These are phyloP conservation scores for Tylochromis polylepis DNA, from an alignment of 2,113 vertebrate species.

Conservation along the genomic window DNA sequence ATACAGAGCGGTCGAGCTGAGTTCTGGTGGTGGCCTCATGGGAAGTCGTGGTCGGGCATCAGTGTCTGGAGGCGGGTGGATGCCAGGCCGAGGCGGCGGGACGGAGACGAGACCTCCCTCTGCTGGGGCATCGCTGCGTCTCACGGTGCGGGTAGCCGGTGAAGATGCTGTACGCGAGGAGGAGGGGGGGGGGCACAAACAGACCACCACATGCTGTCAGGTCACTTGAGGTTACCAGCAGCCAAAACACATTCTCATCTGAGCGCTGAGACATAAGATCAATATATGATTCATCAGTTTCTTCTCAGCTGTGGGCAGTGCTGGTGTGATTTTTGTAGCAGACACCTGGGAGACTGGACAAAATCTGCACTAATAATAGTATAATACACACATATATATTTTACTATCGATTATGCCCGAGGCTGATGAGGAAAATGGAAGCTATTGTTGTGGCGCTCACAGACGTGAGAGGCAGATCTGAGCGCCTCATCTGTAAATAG, in stretches of 20 bases:
- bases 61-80: slow-evolving; percentile 27
- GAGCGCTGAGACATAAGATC: slow-evolving; percentile 20
- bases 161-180: not conserved
- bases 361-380: not conserved
- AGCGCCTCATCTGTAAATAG: slow-evolving; percentile 36
- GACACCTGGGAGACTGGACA: not conserved
- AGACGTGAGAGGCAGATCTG: slow-evolving; percentile 16
- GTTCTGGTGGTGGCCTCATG: slow-evolving; percentile 72
- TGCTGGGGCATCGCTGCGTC: slow-evolving; percentile 61
- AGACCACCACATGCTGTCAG: slow-evolving; percentile 21
- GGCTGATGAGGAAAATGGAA: slow-evolving; percentile 17
- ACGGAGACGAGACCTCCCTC: slow-evolving; percentile 32
- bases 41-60: slow-evolving; percentile 50
- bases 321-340: not conserved
- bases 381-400: not conserved
- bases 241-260: slow-evolving; percentile 15
- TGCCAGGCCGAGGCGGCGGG: slow-evolving; percentile 41
- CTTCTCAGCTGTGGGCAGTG: not conserved
- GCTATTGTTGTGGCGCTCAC: slow-evolving; percentile 53
- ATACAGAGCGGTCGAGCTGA: slow-evolving; percentile 70
- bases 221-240: slow-evolving; percentile 42
- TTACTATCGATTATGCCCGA: slow-evolving; percentile 21
- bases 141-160: slow-evolving; percentile 2
- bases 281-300: slow-evolving; percentile 43
- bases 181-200: not conserved